Evolutionary conservation across 2,113 vertebrate species (phyloP).

Genomic region (Hypanus sabinus): DNA sequence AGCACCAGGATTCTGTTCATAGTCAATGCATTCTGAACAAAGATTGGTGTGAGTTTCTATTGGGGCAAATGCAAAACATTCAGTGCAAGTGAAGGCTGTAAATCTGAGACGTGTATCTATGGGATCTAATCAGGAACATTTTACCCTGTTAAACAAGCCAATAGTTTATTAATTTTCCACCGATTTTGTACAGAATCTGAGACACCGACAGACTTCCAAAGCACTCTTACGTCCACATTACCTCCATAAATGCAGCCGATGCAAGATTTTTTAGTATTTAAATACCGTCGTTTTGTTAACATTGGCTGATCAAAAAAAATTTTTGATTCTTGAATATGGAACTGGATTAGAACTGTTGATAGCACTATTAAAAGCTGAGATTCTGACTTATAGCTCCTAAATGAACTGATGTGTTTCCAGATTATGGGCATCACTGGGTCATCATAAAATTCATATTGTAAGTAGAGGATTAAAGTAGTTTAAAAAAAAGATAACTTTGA

Average conservation of each 20-base stretch:
- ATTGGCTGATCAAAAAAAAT: background rate
- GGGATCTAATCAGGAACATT: background rate
- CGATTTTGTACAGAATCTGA: background rate
- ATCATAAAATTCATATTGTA: too few species aligned
- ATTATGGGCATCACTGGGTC: too few species aligned
- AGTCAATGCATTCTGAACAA: background rate
- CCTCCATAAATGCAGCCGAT: background rate
- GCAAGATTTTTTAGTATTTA: background rate
- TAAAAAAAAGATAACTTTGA: too few species aligned
- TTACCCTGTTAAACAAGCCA: background rate
- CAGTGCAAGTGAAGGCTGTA: background rate
- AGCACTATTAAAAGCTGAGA: too few species aligned
- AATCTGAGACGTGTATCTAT: background rate
- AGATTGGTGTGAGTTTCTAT: background rate
- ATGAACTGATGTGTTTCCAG: too few species aligned
- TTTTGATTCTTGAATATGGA: too few species aligned
- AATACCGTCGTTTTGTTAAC: background rate
- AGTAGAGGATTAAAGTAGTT: too few species aligned
- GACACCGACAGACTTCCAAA: background rate
- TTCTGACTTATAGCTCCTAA: too few species aligned
- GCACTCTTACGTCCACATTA: background rate
- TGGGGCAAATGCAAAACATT: background rate
- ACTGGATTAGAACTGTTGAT: too few species aligned
- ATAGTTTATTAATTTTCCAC: background rate
- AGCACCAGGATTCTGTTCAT: background rate